phyloP scores from a whole-genome alignment of 1,140 invertebrate species.

The Zaprionus nigranus region DNA sequence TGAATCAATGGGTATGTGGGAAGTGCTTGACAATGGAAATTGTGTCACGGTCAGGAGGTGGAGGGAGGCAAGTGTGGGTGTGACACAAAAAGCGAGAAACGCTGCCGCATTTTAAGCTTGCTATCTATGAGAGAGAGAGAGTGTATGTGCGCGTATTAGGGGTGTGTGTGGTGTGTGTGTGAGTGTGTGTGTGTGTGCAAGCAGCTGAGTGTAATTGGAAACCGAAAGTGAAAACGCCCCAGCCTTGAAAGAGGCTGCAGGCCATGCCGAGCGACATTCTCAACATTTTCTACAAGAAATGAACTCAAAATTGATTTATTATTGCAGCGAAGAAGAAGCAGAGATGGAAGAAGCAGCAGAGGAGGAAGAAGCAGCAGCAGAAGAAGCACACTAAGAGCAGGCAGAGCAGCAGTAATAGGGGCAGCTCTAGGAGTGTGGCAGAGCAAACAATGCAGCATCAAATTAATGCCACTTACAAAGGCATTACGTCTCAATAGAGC shows the following conservation, averaged over 20 bases:
- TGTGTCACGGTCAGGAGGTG: constrained; percentile 77
- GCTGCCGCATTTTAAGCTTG: constrained; percentile 58
- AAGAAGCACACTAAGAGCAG: constrained; percentile 6
- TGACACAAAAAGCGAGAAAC: constrained; percentile 37
- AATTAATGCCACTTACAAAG: constrained; percentile 67
- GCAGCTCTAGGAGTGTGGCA: not conserved
- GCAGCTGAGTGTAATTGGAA: constrained; percentile 68
- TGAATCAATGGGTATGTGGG: constrained; percentile 28
- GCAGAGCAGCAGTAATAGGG: not conserved
- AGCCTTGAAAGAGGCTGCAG: constrained; percentile 62
- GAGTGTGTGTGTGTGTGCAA: constrained; percentile 22
- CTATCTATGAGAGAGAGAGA: constrained; percentile 30
- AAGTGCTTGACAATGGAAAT: constrained; percentile 68
- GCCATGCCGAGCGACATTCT: constrained; percentile 36
- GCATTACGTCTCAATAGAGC: constrained; percentile 59
- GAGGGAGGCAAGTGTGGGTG: constrained; percentile 51
- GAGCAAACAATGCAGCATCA: constrained; percentile 38
- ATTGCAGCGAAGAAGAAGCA: constrained; percentile 44
- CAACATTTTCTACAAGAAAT: constrained; percentile 49
- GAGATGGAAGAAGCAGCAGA: not conserved
- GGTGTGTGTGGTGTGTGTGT: too few relatives aligned
- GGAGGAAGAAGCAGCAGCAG: not conserved
- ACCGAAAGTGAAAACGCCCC: constrained; percentile 80
- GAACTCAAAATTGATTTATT: constrained; percentile 67
- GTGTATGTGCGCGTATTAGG: constrained; percentile 8